Conservation (phyloP, 2,888 invertebrate species). For the Amblyteles armatorius region DNA sequence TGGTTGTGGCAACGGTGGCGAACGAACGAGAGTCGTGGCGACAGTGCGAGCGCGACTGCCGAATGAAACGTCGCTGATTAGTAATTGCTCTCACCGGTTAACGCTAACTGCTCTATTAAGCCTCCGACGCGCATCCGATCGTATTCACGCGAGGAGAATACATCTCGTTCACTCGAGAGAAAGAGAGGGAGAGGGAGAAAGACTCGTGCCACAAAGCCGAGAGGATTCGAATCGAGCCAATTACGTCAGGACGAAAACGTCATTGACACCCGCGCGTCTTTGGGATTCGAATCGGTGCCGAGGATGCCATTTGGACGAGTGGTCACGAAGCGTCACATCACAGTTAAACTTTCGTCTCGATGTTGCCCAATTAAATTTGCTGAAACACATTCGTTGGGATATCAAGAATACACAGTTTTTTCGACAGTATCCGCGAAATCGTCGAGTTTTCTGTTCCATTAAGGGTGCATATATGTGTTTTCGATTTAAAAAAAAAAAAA, state of each 20-base stretch:
- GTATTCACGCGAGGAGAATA: constrained; percentile 68
- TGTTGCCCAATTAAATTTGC: background rate
- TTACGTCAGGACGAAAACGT: constrained; percentile 64
- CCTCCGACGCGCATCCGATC: constrained; percentile 68
- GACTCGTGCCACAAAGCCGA: constrained; percentile 40
- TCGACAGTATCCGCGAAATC: too few species aligned
- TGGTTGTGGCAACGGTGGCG: constrained; percentile 48
- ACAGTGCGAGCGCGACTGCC: constrained; percentile 38
- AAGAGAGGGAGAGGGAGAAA: constrained; percentile 29
- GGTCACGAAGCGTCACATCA: background rate
- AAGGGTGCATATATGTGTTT: too few species aligned
- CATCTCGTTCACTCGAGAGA: constrained; percentile 49
- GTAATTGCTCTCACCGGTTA: constrained; percentile 73
- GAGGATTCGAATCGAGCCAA: constrained; percentile 70
- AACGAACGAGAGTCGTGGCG: constrained; percentile 35
- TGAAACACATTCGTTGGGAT: background rate
- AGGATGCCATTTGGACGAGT: constrained; percentile 1
- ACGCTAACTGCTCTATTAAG: constrained; percentile 74
- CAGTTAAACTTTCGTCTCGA: background rate
- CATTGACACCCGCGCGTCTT: constrained; percentile 61
- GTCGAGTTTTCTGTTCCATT: too few species aligned
- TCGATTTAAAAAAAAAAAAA: too few species aligned
- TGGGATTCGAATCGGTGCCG: constrained; percentile 34
- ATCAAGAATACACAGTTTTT: too few species aligned
- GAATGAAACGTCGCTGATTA: constrained; percentile 72